Percentiles rank a stretch among this genome's conserved stretches.
phyloP scores from a whole-genome alignment of 1,140 invertebrate species.

The Diorhabda sublineata region DNA sequence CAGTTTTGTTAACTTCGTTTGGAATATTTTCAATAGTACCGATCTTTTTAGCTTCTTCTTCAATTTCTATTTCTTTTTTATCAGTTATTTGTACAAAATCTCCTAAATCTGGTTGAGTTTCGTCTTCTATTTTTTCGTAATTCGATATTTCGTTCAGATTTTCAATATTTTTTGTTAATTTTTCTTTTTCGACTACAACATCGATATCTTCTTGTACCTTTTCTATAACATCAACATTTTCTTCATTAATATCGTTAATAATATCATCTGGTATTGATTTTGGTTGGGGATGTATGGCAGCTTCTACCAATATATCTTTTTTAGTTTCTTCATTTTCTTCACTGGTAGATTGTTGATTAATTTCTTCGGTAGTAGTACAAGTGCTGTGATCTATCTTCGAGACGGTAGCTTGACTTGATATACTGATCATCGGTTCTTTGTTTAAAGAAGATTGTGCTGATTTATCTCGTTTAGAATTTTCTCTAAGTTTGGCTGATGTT shows the following conservation, averaged over 20 bases:
- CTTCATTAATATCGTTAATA: conserved; percentile 2
- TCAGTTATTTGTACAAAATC: not conserved
- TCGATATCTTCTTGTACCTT: not conserved
- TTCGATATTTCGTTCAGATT: too few relatives aligned
- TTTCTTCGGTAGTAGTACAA: conserved; percentile 27
- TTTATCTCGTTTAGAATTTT: conserved; percentile 23
- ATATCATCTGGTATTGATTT: conserved; percentile 16
- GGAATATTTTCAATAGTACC: not conserved
- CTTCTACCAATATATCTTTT: conserved; percentile 30
- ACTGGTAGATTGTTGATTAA: conserved; percentile 31
- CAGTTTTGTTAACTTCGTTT: not conserved
- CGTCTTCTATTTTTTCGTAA: not conserved
- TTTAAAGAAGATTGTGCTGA: conserved; percentile 10
- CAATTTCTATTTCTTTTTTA: too few relatives aligned
- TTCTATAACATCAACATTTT: not conserved
- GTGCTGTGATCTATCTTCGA: conserved; percentile 24
- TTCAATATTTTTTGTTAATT: not conserved
- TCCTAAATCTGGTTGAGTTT: not conserved
- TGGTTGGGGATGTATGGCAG: conserved; percentile 31
- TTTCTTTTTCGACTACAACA: not conserved
- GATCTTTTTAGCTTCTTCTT: conserved; percentile 7
- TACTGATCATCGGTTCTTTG: conserved; percentile 10
- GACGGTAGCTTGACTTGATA: not conserved
- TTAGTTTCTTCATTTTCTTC: conserved; percentile 33
- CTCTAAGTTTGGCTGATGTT: conserved; percentile 23